Base-by-base conservation (phyloP, 2,888 invertebrate species). In the Polymixis lichenea region DNA sequence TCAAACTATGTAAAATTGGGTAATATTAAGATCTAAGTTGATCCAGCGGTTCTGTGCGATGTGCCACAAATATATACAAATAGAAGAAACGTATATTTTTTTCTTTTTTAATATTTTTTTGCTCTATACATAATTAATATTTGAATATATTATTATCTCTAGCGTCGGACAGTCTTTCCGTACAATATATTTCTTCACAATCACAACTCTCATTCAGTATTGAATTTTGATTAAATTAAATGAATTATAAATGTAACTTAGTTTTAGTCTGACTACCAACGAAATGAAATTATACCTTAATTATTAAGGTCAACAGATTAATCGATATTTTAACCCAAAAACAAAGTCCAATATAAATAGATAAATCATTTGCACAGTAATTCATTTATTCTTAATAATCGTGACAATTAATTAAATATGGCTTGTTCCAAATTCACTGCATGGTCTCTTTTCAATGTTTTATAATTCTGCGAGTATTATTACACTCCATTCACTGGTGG, bases 111-210 rank as follows among this genome's bases (percentile, higher is more conserved):
- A 76, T 73, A 77, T 78, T 84, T 87, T 86, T 86, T 80, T 82
- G 82, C 77, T 87, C 86, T 85, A 83, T 82, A 83, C 86, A 88
- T 85, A 87, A 84, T 85, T 87, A 65, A 78, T 79, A 88, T 87
- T 86, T 85, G 81, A 89, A 90, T 90, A 90, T 91, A 91, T 90
- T 91, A 82, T 78, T 81, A 87, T 89, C 89, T 94, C 94, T 92
- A 95, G 92, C 94, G 93, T 94, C 94, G 86, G 89, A 90, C 95
- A 95, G 95, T 95, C 95, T 95, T 95, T 91, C 90, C 89, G 89
- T 93, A 92, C 86, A 80, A 91, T 92, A 92, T 92, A 93, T 94
- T 93, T 91, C 92, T 93, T 92, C 86, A 90, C 91, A 91, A 92
- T 94, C 94, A 95, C 94, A 94, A 95, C 94, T 90, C 93, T 87